Base-by-base conservation (phyloP, 2,888 invertebrate species). In the Serrognathus titanus region DNA sequence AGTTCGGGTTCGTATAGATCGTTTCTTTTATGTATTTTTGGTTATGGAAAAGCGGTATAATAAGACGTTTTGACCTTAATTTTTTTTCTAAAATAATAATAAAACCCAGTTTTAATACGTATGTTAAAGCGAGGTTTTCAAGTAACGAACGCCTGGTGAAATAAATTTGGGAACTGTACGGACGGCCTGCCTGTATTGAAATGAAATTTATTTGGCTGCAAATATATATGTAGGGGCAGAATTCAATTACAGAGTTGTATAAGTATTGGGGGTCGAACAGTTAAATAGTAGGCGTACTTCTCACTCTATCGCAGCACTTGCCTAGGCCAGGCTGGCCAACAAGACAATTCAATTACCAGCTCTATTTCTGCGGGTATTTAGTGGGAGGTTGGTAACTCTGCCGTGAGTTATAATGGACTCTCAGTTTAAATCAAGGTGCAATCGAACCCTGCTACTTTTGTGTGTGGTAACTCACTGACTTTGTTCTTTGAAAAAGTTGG, bases 301-400 rank as follows among this genome's bases (percentile, higher is more conserved):
- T 66, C 63, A 47, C 54, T 55, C 48, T 51, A 55, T 51, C 55
- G 45, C 48, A 55, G 55, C 57, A 53, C 57, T 49, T 51, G 43
- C 58, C 45, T 49, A 54, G 57, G 53, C 53, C 67, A 65, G 62
- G 67, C 68, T 68, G 67, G 72, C 72, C 75, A 75, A 76, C 76
- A 77, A 76, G 78, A 78, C 78, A 77, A 78, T 78, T 78, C 78
- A 77, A 78, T 78, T 78, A 78, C 74, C 67, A 69, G 72, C 70
- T 74, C 71, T 75, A 75, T 73, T 75, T 74, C 73, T 74, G 72
- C 66, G 71, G 73, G 71, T 73, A 71, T 72, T 75, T 73, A 71
- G 70, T 67, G 69, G 50, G 51, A 54, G 57, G 57, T 57, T 57
- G 57, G 53, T 50, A 57, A 58, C 55, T 58, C 51, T 47, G 48